Evolutionary conservation across 2,888 invertebrate genomes (phyloP).

Genomic region (Drosophila cyrtoloma): DNA sequence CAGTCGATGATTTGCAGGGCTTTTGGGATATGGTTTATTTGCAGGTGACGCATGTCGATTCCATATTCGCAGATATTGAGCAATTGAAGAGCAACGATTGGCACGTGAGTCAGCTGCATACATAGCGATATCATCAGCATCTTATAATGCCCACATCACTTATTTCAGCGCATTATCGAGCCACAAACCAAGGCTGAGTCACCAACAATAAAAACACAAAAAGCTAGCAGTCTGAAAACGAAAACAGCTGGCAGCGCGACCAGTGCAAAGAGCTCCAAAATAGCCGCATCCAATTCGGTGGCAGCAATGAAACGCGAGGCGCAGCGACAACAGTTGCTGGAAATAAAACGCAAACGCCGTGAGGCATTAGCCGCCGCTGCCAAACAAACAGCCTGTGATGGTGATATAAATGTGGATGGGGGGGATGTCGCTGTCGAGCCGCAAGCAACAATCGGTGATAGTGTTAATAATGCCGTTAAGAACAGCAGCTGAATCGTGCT

Average conservation of each 20-base stretch:
- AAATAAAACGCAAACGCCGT: constrained; percentile 86
- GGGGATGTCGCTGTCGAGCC: constrained; percentile 36
- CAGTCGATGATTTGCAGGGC: constrained; percentile 95
- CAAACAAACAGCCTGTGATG: constrained; percentile 42
- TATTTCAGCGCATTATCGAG: constrained; percentile 38
- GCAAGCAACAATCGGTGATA: constrained; percentile 47
- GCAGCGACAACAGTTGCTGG: constrained; percentile 92
- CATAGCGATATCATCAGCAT: neutral
- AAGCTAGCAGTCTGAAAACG: constrained; percentile 63
- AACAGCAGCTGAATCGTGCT: constrained; percentile 76
- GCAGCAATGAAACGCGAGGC: constrained; percentile 88
- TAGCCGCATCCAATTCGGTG: constrained; percentile 65
- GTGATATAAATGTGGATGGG: neutral
- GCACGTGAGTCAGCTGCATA: constrained; percentile 85
- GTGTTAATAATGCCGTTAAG: constrained; percentile 50
- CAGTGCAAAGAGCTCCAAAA: constrained; percentile 53
- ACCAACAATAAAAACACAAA: constrained; percentile 59
- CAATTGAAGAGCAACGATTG: constrained; percentile 88
- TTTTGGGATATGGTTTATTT: constrained; percentile 99
- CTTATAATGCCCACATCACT: neutral
- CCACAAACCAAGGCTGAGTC: constrained; percentile 41
- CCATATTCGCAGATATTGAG: constrained; percentile 90
- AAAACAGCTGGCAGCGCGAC: constrained; percentile 47
- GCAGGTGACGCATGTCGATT: constrained; percentile 94
- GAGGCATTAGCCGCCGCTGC: constrained; percentile 74